These are phyloP conservation scores for Crenuchus spilurus DNA, from an alignment of 2,797 vertebrate genomes.

Conservation along the genomic window DNA sequence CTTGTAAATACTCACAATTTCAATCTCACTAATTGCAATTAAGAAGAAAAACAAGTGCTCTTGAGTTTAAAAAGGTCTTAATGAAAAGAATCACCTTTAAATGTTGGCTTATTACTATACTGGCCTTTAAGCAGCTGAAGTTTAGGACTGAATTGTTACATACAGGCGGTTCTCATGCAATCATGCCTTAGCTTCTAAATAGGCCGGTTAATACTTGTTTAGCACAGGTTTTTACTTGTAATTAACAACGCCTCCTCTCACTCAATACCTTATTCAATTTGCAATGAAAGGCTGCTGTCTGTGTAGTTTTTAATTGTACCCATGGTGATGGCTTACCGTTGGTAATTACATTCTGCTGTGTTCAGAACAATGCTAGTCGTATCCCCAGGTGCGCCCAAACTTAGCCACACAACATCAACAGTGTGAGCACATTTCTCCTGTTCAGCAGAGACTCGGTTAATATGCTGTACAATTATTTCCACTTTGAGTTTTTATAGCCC, in stretches of 20 bases:
- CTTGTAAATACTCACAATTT: background rate
- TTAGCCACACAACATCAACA: conserved; percentile 85
- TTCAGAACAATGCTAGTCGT: conserved; percentile 85
- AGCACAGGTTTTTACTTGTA: conserved; percentile 81
- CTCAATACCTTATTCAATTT: conserved; percentile 94
- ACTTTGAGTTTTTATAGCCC: conserved; percentile 87
- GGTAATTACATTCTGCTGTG: conserved; percentile 95
- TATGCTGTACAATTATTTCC: conserved; percentile 90
- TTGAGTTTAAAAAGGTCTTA: background rate
- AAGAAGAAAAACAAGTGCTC: background rate
- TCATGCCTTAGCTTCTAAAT: conserved; percentile 76
- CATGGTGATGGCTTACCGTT: conserved; percentile 96
- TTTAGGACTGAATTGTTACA: conserved; percentile 71
- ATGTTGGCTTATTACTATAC: background rate
- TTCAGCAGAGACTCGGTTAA: conserved; percentile 93
- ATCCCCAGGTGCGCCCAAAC: conserved; percentile 92
- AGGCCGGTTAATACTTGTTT: conserved; percentile 82
- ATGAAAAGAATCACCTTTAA: background rate
- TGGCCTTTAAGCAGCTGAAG: conserved; percentile 44
- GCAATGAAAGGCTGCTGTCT: conserved; percentile 92
- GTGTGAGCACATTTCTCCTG: conserved; percentile 85
- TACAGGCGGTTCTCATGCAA: conserved; percentile 70
- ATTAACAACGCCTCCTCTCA: conserved; percentile 90
- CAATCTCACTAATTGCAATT: background rate
- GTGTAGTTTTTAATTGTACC: conserved; percentile 98